These are phyloP conservation scores for Illadopsis cleaveri DNA, from an alignment of 2,113 vertebrate genomes.

Conservation along the genomic window DNA sequence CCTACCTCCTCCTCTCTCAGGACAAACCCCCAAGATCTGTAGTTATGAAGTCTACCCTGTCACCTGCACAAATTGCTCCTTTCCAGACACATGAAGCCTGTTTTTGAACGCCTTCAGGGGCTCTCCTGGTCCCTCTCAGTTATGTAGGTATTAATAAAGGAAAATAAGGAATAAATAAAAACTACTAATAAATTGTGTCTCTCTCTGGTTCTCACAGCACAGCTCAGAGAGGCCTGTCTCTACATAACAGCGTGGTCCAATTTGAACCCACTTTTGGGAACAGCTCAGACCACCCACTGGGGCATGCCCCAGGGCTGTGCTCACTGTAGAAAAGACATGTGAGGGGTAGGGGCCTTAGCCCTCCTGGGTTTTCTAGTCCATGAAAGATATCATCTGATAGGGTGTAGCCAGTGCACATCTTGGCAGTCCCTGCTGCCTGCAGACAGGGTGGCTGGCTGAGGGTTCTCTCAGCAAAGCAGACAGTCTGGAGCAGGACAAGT, in stretches of 20 bases:
- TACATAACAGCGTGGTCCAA: not conserved
- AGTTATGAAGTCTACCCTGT: not conserved
- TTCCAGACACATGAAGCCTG: not conserved
- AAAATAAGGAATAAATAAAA: not conserved
- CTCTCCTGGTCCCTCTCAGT: not conserved
- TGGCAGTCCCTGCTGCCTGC: not conserved
- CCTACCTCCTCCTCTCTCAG: not conserved
- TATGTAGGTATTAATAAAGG: not conserved
- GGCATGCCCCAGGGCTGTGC: fast-evolving
- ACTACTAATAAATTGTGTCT: fast-evolving
- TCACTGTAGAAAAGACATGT: not conserved
- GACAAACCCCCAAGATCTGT: not conserved
- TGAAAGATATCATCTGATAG: not conserved
- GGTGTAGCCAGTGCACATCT: fast-evolving
- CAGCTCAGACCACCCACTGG: not conserved
- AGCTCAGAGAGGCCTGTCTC: not conserved
- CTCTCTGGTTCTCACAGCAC: not conserved
- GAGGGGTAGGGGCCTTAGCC: not conserved
- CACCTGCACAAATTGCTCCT: not conserved
- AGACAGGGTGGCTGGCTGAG: not conserved
- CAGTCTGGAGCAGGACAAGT: not conserved
- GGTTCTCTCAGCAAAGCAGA: not conserved
- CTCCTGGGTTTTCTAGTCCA: not conserved
- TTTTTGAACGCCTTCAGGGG: not conserved
- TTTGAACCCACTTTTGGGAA: not conserved